Conservation (phyloP, 2,113 vertebrate genomes). For the Aepyceros melampus region DNA sequence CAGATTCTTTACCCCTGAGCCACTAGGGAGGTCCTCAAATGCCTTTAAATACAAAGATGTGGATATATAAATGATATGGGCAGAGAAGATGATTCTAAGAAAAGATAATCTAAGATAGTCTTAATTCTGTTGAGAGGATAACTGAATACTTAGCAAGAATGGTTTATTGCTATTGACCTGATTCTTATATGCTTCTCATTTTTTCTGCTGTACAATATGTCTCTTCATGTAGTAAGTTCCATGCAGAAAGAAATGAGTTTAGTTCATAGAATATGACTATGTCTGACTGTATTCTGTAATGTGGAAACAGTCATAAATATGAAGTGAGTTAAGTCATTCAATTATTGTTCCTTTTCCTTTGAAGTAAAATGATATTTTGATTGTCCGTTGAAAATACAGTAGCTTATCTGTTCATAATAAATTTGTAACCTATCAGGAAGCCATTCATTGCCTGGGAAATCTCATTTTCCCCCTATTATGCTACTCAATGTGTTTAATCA, state of each 20-base stretch:
- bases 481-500: conserved; percentile 51
- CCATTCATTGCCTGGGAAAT: conserved; percentile 66
- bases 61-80: not conserved
- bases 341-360: conserved; percentile 58
- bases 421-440: conserved; percentile 58
- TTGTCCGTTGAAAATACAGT: conserved; percentile 67
- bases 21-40: not conserved
- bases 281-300: conserved; percentile 14
- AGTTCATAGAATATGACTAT: conserved; percentile 38
- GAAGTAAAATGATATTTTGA: conserved; percentile 64
- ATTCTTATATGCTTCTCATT: not conserved
- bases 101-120: not conserved
- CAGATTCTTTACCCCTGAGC: not conserved
- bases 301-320: conserved; percentile 53
- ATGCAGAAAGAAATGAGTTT: not conserved
- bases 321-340: conserved; percentile 34
- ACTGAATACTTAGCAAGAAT: not conserved
- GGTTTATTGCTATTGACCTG: not conserved
- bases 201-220: not conserved
- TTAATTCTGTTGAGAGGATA: not conserved
- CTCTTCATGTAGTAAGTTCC: conserved; percentile 1
- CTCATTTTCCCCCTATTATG: conserved; percentile 52
- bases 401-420: conserved; percentile 66
- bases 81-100: not conserved
- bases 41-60: not conserved